Percentiles rank a stretch among this genome's conserved stretches.
phyloP scores from a whole-genome alignment of 2,113 vertebrate genomes.

The Chaetodon trifascialis region DNA sequence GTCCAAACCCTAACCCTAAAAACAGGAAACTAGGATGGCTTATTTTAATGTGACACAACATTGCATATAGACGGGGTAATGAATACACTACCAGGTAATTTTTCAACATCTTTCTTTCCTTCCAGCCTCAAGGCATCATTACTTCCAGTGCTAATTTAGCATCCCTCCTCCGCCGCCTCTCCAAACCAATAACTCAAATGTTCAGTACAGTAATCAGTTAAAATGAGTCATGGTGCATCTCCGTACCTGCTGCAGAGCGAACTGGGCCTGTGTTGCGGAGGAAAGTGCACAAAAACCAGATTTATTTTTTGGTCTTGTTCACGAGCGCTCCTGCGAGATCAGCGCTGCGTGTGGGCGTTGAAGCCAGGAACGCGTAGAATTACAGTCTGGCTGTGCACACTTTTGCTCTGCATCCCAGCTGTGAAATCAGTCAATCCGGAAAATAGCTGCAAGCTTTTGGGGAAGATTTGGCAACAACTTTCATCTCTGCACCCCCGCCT shows the following conservation, averaged over 20 bases:
- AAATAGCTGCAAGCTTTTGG: constrained; percentile 60
- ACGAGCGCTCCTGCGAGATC: constrained; percentile 45
- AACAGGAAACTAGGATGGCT: not conserved
- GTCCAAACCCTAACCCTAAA: too few species aligned
- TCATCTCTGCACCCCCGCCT: constrained; percentile 34
- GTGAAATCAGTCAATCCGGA: constrained; percentile 61
- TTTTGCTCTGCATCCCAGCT: constrained; percentile 54
- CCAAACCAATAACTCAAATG: constrained; percentile 38
- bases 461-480: constrained; percentile 49
- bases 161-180: constrained; percentile 17
- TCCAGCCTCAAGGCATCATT: constrained; percentile 40
- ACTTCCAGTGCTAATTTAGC: constrained; percentile 37
- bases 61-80: constrained; percentile 24
- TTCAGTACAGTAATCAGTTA: constrained; percentile 36
- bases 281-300: constrained; percentile 11
- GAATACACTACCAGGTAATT: constrained; percentile 26
- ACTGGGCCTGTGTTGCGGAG: not conserved
- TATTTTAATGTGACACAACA: constrained; percentile 17
- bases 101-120: constrained; percentile 36
- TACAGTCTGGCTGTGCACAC: constrained; percentile 50
- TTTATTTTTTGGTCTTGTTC: constrained; percentile 18
- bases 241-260: constrained; percentile 17
- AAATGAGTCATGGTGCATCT: constrained; percentile 38
- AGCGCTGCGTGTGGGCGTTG: constrained; percentile 34
- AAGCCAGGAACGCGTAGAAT: constrained; percentile 47